Conservation (phyloP, 1,140 invertebrate species). For the Ganaspis sp. region DNA sequence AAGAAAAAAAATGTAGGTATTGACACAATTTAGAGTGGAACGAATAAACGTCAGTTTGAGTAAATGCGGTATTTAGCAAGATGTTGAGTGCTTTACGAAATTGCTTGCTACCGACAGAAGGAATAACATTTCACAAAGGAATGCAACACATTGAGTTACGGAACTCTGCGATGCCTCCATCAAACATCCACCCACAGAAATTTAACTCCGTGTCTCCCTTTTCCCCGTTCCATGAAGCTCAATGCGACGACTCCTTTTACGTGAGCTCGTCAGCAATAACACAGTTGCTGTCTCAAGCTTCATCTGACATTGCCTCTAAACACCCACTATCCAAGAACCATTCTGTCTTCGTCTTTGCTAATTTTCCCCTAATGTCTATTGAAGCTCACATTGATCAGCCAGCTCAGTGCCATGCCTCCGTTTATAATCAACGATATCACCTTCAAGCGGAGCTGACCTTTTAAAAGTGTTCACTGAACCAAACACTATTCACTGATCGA, state of each 20-base stretch:
- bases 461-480: conserved; percentile 10
- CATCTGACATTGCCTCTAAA: neutral
- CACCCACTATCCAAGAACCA: neutral
- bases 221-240: neutral
- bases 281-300: conserved; percentile 17
- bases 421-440: conserved; percentile 5
- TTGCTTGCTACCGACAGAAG: neutral
- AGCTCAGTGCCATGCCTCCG: conserved; percentile 1
- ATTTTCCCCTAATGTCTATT: conserved; percentile 15
- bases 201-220: neutral
- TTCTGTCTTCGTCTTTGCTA: conserved; percentile 16
- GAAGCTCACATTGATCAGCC: conserved; percentile 22
- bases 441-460: neutral
- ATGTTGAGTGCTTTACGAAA: conserved; percentile 9
- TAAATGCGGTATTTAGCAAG: neutral
- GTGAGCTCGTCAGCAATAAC: conserved; percentile 26
- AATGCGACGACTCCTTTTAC: conserved; percentile 1
- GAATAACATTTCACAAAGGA: conserved; percentile 22
- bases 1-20: neutral
- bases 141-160: conserved; percentile 12
- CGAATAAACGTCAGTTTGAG: neutral
- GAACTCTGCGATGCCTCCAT: conserved; percentile 12
- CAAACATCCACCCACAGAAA: conserved; percentile 26
- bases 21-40: neutral
- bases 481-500: conserved; percentile 25